Percentiles rank a stretch among this genome's conserved stretches.
Evolutionary conservation across 2,113 vertebrate genomes (phyloP).

Genomic region (Nematolebias whitei): DNA sequence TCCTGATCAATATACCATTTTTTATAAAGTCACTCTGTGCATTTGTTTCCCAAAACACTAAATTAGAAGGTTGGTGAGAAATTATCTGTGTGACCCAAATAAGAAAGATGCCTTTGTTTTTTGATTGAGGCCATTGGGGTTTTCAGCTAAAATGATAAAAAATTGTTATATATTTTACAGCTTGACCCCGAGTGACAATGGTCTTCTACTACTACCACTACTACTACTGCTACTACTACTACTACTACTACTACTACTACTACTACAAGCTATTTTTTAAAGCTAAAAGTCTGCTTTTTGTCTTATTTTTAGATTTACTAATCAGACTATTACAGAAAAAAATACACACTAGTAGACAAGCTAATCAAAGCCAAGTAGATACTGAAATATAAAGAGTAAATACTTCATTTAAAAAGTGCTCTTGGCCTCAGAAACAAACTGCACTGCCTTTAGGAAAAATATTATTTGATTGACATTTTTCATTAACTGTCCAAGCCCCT

Average conservation of each 20-base stretch:
- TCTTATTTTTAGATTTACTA: neutral
- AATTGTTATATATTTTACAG: slow-evolving; percentile 23
- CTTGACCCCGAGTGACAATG: neutral
- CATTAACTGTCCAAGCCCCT: neutral
- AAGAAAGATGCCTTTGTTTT: slow-evolving; percentile 41
- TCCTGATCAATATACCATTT: slow-evolving; percentile 43
- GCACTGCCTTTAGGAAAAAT: neutral
- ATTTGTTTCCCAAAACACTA: slow-evolving; percentile 34
- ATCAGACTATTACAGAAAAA: slow-evolving; percentile 7
- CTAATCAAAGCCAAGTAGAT: neutral
- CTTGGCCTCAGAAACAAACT: neutral
- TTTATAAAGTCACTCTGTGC: slow-evolving; percentile 41
- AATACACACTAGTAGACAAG: neutral
- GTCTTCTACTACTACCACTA: slow-evolving; percentile 1
- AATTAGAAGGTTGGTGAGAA: slow-evolving; percentile 53
- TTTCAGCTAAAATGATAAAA: slow-evolving; percentile 28
- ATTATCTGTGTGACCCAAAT: slow-evolving; percentile 60
- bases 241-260: slow-evolving; percentile 1
- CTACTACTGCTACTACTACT: neutral
- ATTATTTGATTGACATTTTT: neutral
- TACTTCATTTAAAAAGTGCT: neutral
- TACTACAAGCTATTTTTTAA: neutral
- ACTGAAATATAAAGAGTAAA: neutral
- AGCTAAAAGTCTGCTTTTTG: slow-evolving; percentile 10
- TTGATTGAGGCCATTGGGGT: slow-evolving; percentile 19